Conservation (phyloP, 2,113 vertebrate genomes). For the Rallus limicola region DNA sequence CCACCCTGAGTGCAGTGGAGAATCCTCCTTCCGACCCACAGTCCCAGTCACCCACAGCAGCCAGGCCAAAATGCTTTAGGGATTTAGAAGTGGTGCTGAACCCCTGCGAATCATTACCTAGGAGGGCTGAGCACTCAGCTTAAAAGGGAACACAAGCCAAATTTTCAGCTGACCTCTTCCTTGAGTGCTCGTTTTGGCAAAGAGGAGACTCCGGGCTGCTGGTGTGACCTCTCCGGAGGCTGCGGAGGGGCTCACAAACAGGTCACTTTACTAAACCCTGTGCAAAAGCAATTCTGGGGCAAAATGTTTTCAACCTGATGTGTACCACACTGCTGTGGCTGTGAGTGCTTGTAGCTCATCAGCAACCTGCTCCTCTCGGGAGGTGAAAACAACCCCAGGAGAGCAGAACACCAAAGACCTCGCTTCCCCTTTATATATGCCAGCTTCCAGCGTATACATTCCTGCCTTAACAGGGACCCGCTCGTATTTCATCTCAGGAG, state of each 20-base stretch:
- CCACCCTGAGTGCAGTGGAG: not conserved
- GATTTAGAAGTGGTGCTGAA: not conserved
- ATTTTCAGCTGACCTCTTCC: not conserved
- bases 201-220: not conserved
- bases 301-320: not conserved
- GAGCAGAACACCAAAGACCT: not conserved
- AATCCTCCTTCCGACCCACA: not conserved
- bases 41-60: not conserved
- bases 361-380: not conserved
- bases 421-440: not conserved
- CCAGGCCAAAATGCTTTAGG: not conserved
- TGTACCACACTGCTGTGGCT: not conserved
- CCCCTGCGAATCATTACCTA: too few relatives aligned
- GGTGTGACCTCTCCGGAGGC: not conserved
- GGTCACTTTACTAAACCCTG: not conserved
- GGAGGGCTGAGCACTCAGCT: not conserved
- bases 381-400: not conserved
- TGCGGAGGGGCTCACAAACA: not conserved
- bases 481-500: not conserved
- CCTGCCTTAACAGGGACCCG: not conserved
- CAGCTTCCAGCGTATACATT: not conserved
- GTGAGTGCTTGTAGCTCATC: not conserved
- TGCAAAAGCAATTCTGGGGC: not conserved
- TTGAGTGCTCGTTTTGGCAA: not conserved
- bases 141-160: not conserved